phyloP scores from a whole-genome alignment of 2,113 vertebrate species.

The Montifringilla adamsi region DNA sequence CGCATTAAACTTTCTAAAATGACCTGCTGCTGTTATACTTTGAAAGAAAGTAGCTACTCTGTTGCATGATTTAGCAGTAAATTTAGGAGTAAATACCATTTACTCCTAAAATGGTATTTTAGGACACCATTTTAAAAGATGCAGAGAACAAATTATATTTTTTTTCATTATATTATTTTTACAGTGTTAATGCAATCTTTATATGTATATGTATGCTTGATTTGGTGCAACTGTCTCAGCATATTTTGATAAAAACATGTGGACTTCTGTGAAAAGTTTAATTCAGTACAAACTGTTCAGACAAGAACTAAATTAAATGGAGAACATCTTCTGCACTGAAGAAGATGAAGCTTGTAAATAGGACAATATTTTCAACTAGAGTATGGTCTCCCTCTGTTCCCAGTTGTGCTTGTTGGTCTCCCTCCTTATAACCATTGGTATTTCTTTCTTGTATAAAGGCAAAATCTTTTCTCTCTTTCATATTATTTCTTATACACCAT shows the following conservation, averaged over 20 bases:
- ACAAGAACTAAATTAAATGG: not conserved
- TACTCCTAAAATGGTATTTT: not conserved
- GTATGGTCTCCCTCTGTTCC: not conserved
- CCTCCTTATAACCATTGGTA: not conserved
- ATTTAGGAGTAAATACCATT: too few relatives aligned
- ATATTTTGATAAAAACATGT: not conserved
- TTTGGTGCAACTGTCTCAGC: not conserved
- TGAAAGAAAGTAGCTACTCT: not conserved
- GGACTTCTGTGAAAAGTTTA: not conserved
- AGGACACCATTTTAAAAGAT: not conserved
- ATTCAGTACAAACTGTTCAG: not conserved
- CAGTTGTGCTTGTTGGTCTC: not conserved
- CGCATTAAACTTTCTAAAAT: not conserved
- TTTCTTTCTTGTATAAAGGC: not conserved
- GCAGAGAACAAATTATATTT: not conserved
- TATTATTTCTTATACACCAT: not conserved
- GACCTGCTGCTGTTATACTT: not conserved
- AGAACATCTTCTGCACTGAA: not conserved
- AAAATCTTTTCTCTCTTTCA: not conserved
- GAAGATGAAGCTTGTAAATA: not conserved
- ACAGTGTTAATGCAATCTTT: not conserved
- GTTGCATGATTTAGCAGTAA: not conserved
- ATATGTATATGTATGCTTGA: not conserved
- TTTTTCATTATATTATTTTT: not conserved
- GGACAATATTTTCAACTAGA: not conserved